These are phyloP conservation scores for Poecilia picta DNA, from an alignment of 2,797 vertebrate genomes.

Conservation along the genomic window DNA sequence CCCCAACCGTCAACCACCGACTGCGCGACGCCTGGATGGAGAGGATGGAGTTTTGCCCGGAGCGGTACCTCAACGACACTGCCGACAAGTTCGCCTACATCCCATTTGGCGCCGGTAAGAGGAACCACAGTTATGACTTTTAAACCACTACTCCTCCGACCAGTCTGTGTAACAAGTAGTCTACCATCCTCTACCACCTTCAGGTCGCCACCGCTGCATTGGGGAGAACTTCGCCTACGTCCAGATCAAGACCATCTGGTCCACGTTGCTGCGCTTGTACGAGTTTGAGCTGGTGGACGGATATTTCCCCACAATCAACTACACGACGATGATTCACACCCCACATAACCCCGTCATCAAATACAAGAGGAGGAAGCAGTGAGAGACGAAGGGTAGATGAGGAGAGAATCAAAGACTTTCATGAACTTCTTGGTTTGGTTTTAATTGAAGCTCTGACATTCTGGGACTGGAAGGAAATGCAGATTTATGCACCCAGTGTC, in stretches of 20 bases:
- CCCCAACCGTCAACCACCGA: constrained; percentile 97
- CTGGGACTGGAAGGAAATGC: constrained; percentile 32
- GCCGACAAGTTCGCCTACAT: constrained; percentile 94
- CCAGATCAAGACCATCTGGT: constrained; percentile 99
- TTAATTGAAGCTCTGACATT: constrained; percentile 17
- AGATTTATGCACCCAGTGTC: constrained; percentile 13
- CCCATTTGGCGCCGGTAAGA: constrained; percentile 95
- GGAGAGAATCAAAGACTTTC: constrained; percentile 5
- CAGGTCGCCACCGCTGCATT: constrained; percentile 97
- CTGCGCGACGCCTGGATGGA: constrained; percentile 89
- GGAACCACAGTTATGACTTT: neutral
- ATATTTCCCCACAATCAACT: constrained; percentile 95
- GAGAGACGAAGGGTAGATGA: constrained; percentile 49
- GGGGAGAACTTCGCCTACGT: constrained; percentile 98
- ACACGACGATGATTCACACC: constrained; percentile 98
- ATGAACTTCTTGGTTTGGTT: constrained; percentile 12
- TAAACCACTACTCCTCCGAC: neutral
- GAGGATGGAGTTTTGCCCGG: constrained; percentile 87
- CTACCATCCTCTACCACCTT: neutral
- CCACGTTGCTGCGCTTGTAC: constrained; percentile 90
- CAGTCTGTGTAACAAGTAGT: no score
- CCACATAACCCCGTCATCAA: constrained; percentile 91
- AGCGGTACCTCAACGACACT: constrained; percentile 91
- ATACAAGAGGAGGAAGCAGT: constrained; percentile 86
- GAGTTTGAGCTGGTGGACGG: constrained; percentile 91